These are phyloP conservation scores for Papilio gigon DNA, from an alignment of 2,888 invertebrate genomes.

Conservation along the genomic window DNA sequence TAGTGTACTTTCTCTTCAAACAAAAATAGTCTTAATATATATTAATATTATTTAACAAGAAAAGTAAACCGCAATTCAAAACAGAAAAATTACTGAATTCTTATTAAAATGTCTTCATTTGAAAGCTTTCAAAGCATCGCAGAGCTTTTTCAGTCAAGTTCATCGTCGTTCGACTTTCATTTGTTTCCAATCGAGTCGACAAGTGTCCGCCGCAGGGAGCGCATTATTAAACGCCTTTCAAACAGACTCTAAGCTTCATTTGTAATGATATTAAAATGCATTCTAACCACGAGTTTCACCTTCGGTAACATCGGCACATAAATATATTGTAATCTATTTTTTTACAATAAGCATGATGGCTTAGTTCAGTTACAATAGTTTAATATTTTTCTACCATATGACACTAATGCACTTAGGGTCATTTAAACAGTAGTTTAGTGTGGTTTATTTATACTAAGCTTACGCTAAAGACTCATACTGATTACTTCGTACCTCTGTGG, in stretches of 20 bases:
- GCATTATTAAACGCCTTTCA: conserved; percentile 56
- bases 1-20: neutral
- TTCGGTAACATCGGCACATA: neutral
- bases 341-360: no score
- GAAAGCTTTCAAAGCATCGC: conserved; percentile 17
- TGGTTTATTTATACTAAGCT: neutral
- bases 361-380: no score
- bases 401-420: no score
- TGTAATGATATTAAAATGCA: conserved; percentile 16
- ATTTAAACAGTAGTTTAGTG: neutral
- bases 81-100: conserved; percentile 6
- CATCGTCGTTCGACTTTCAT: conserved; percentile 50
- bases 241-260: conserved; percentile 24
- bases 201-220: conserved; percentile 56
- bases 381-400: no score
- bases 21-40: neutral
- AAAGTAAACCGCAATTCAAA: neutral
- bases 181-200: conserved; percentile 61
- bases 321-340: no score
- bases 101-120: conserved; percentile 23
- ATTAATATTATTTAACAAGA: neutral
- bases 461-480: neutral
- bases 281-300: neutral
- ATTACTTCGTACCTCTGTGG: neutral
- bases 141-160: conserved; percentile 31